These are phyloP conservation scores for Prochilodus magdalenae DNA, from an alignment of 2,113 vertebrate genomes.

Conservation along the genomic window DNA sequence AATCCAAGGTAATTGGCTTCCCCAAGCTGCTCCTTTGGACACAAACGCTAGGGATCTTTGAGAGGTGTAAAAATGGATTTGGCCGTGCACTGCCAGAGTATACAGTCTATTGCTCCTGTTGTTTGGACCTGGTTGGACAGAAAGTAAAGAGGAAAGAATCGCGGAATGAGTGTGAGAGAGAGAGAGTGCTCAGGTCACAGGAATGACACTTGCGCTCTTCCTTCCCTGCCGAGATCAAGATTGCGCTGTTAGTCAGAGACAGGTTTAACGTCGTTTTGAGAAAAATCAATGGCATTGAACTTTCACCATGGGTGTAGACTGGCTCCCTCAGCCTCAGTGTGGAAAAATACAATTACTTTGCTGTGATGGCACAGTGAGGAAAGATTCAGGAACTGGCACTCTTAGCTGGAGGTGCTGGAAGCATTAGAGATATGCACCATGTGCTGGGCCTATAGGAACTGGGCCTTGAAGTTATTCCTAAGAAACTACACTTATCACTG, in stretches of 20 bases:
- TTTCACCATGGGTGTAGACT: conserved; percentile 53
- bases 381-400: conserved; percentile 14
- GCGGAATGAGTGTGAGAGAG: conserved; percentile 12
- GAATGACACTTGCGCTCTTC: conserved; percentile 19
- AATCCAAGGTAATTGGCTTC: conserved; percentile 22
- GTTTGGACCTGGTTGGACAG: conserved; percentile 22
- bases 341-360: conserved; percentile 53
- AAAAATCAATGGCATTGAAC: conserved; percentile 66
- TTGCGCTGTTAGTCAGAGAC: conserved; percentile 55
- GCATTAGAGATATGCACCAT: background rate
- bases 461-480: background rate
- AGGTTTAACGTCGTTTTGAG: conserved; percentile 51
- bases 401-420: background rate
- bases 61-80: conserved; percentile 44
- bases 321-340: conserved; percentile 40
- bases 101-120: conserved; percentile 35
- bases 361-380: conserved; percentile 27
- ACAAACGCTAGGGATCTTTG: conserved; percentile 5
- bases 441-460: background rate
- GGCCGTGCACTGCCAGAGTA: conserved; percentile 4
- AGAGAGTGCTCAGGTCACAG: conserved; percentile 46
- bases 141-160: conserved; percentile 19
- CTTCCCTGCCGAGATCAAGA: conserved; percentile 50
- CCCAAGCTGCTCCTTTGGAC: background rate
- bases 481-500: no score